These are phyloP conservation scores for Cabera pusaria DNA, from an alignment of 2,888 invertebrate genomes.

Conservation along the genomic window DNA sequence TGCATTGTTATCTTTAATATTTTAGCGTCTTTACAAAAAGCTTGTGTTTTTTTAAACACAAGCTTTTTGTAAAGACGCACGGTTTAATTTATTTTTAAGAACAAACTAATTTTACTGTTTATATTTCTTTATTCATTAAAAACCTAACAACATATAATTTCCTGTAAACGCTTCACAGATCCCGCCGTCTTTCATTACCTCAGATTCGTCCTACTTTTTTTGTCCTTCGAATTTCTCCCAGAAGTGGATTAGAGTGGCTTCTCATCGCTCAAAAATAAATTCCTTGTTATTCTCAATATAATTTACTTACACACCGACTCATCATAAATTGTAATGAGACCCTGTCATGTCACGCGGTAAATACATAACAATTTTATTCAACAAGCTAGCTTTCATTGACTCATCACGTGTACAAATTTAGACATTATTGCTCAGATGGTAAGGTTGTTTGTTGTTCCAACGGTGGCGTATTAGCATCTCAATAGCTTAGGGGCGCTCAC, in stretches of 20 bases:
- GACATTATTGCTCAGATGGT: conserved; percentile 28
- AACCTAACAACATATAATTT: conserved; percentile 1
- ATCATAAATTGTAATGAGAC: conserved; percentile 37
- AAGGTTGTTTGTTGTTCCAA: conserved; percentile 36
- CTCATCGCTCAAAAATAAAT: conserved; percentile 18
- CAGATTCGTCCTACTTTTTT: conserved; percentile 15
- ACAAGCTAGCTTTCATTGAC: conserved; percentile 38
- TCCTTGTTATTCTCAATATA: conserved; percentile 25
- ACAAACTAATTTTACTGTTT: no score
- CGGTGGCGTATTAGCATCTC: conserved; percentile 45
- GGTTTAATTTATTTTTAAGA: no score
- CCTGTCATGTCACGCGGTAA: conserved; percentile 35
- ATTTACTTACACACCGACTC: conserved; percentile 31
- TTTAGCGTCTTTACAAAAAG: no score
- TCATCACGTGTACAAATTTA: conserved; percentile 33
- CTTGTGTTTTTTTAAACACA: no score
- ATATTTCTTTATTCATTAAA: no score
- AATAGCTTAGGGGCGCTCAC: conserved; percentile 42
- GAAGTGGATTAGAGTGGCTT: conserved; percentile 23
- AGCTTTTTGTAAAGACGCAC: no score
- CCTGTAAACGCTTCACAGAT: conserved; percentile 2
- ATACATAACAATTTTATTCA: conserved; percentile 38
- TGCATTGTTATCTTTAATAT: no score
- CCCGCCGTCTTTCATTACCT: conserved; percentile 7
- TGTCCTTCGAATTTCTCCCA: conserved; percentile 17